These are phyloP conservation scores for Goniozus legneri DNA, from an alignment of 1,140 invertebrate species.

Conservation along the genomic window DNA sequence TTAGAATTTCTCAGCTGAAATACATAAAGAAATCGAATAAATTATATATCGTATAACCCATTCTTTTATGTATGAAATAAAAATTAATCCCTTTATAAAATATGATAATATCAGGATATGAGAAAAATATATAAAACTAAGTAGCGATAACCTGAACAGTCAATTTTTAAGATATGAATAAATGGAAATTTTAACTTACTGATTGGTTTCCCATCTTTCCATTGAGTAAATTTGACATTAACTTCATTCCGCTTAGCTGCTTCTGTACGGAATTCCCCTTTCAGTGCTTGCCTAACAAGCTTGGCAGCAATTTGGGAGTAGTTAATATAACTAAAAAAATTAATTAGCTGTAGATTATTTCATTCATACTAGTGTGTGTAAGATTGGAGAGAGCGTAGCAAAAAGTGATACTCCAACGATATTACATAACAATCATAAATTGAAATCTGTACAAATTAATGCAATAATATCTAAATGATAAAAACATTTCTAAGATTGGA, in stretches of 20 bases:
- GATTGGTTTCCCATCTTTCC: slow-evolving; percentile 79
- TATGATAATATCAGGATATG: no score
- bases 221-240: slow-evolving; percentile 75
- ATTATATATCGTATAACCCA: no score
- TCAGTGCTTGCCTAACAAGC: slow-evolving; percentile 73
- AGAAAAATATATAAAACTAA: no score
- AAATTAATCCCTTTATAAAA: no score
- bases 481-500: slow-evolving; percentile 12
- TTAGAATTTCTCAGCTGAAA: no score
- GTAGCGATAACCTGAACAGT: no score
- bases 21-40: no score
- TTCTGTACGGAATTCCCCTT: slow-evolving; percentile 67
- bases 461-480: slow-evolving; percentile 8
- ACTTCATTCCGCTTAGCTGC: slow-evolving; percentile 73
- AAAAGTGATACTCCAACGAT: no score
- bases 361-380: background rate
- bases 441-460: slow-evolving; percentile 5
- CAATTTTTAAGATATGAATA: slow-evolving; percentile 2
- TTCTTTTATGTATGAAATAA: no score
- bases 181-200: slow-evolving; percentile 62
- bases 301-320: slow-evolving; percentile 87
- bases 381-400: no score
- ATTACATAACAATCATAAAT: background rate
- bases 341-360: slow-evolving; percentile 3
- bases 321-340: slow-evolving; percentile 79